Base-by-base conservation (phyloP, 2,113 vertebrate species). In the Lathamus discolor region DNA sequence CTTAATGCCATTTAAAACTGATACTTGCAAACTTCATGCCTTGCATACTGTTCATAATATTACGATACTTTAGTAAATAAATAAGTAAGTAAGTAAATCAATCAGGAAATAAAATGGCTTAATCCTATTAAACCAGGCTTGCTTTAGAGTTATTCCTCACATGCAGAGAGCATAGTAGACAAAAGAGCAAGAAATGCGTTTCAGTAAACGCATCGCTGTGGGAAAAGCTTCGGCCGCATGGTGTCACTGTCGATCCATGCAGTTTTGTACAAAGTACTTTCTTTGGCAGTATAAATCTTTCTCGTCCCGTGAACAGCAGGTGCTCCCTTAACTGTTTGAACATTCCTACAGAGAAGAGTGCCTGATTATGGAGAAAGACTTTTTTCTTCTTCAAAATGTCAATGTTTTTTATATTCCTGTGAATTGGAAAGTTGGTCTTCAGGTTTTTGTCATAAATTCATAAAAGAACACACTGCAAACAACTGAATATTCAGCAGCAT, bases 191-290 rank as follows among this genome's bases (percentile, higher is more conserved):
- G 23, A 79, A 93, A 74, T 2, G 4, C 28, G 79, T 80, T 51
- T 55, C 17, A 7, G 61, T 33, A 55, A 66, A 59, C 1, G 15
- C 69, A 7, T 55, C 27, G 22, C 18, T 57, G 35, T 75, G 48
- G 61, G 59, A 64, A 91, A 88, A 86, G 15, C 62, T 24, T 22
- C 27, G 33, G 87, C 96, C 98, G 49, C 96, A 97, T 93, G 98
- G 96, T 98, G 98, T 82, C 97, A 96, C 90, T 98, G 84, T 98
- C 90, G 97, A 76, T 95, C 96, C 95, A 86, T 4, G 9, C 19
- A 67, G 62, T 54, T 88, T 91, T 52, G 15, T 18, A 24, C 49
- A 41, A 82, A 75, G 22, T 7, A 35, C 52, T 82, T 59, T 17
- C 63, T 95, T 96, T 90, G 83, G 83, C 83, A 88, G 93, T 39